A percentile compares a stretch with the other conserved stretches of the same genome.
These are phyloP conservation scores for Oreocharis arfaki DNA, from an alignment of 2,113 vertebrate species.

Conservation along the genomic window DNA sequence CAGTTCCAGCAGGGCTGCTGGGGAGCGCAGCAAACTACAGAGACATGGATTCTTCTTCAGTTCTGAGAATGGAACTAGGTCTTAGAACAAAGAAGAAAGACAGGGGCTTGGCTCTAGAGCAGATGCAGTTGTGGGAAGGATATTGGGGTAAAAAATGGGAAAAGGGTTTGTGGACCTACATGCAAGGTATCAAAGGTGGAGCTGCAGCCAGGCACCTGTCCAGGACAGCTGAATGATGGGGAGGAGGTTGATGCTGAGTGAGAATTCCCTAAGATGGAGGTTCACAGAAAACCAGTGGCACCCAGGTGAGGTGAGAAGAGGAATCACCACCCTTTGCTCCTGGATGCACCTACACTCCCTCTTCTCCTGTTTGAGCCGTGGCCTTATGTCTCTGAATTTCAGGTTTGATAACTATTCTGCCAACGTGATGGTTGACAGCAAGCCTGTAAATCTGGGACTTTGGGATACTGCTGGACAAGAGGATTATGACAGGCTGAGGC, in stretches of 20 bases:
- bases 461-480: slow-evolving; percentile 91
- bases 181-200: not conserved
- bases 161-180: not conserved
- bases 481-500: slow-evolving; percentile 86
- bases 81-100: not conserved
- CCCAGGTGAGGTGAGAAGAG: not conserved
- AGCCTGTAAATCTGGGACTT: slow-evolving; percentile 81
- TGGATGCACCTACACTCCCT: not conserved
- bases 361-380: not conserved
- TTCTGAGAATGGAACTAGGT: not conserved
- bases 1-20: not conserved
- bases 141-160: not conserved
- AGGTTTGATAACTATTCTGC: slow-evolving; percentile 85
- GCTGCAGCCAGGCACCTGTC: not conserved
- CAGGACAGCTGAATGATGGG: not conserved
- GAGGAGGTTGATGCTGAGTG: not conserved
- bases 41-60: not conserved
- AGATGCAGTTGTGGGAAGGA: not conserved
- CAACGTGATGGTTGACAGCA: slow-evolving; percentile 85
- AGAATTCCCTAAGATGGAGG: not conserved
- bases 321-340: not conserved
- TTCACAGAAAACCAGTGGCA: not conserved
- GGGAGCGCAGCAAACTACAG: not conserved
- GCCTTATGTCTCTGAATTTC: not conserved
- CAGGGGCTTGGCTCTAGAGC: not conserved